Evolutionary conservation across 2,888 invertebrate species (phyloP), one percentile per base, ranked within the genome.

Genomic region (Eristalis pertinax): DNA sequence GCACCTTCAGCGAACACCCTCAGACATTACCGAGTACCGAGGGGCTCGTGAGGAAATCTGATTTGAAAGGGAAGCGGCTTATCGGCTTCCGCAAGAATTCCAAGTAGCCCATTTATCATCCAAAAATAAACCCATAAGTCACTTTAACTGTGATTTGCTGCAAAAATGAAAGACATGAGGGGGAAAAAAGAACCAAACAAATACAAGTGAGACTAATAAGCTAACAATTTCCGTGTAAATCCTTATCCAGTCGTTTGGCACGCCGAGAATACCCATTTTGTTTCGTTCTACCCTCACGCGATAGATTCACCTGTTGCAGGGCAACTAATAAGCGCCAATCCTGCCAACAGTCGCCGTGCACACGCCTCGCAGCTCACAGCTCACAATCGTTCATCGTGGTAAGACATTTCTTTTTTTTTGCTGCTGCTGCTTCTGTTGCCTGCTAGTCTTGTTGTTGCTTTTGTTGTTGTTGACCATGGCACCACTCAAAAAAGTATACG

Each of bases 241-340:
- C 78, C 65, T 70, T 78, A 82, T 78, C 75, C 70, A 75, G 50
- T 70, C 65, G 56, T 72, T 82, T 78, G 60, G 74, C 77, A 86
- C 82, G 70, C 32, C 69, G 56, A 76, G 69, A 60, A 75, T 78
- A 41, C 62, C 32, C 76, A 24, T 24, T 56, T 72, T 73, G 74
- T 41, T 24, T 69, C 32, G 65, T 38, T 78, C 64, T 56, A 69
- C 65, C 74, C 63, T 74, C 58, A 22, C 77, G 77, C 85, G 82
- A 70, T 70, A 78, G 63, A 74, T 56, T 72, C 69, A 83, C 86
- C 78, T 86, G 86, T 86, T 86, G 86, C 86, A 64, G 4, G 22
- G 63, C 38, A 69, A 75, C 68, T 75, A 75, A 81, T 81, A 75
- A 74, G 62, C 67, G 24, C 67, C 80, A 35, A 26, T 72, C 58